Conservation (phyloP, 2,797 vertebrate genomes). For the Darevskia nairensis region DNA sequence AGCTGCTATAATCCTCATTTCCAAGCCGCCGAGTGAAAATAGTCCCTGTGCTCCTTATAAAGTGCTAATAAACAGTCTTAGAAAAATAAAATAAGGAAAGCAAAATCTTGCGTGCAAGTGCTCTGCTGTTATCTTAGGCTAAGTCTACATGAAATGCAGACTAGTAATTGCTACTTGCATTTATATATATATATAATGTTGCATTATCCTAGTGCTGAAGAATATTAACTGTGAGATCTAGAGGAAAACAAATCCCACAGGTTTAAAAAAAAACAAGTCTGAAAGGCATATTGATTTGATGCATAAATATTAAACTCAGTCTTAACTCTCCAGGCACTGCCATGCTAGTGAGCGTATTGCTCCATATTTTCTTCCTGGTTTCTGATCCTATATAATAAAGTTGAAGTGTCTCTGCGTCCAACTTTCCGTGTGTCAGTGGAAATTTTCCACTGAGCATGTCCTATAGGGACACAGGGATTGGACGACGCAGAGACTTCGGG, state of each 20-base stretch:
- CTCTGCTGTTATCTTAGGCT: constrained; percentile 61
- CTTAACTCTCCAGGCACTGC: not conserved
- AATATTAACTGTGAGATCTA: constrained; percentile 29
- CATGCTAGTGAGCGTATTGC: not conserved
- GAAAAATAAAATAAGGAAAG: constrained; percentile 31
- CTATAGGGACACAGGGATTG: too few species aligned
- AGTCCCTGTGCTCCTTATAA: constrained; percentile 64
- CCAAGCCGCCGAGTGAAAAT: constrained; percentile 71
- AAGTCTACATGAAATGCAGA: constrained; percentile 40
- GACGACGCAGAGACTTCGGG: too few species aligned
- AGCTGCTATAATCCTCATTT: constrained; percentile 81
- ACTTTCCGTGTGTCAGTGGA: too few species aligned
- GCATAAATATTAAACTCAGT: constrained; percentile 4
- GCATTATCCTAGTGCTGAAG: constrained; percentile 29
- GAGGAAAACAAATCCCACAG: constrained; percentile 18
- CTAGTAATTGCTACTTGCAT: constrained; percentile 58
- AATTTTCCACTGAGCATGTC: too few species aligned
- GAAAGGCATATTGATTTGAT: constrained; percentile 18
- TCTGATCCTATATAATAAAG: too few species aligned
- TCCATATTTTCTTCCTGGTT: not conserved
- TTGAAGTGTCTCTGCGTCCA: too few species aligned
- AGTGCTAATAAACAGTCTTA: constrained; percentile 74
- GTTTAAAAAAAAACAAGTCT: constrained; percentile 25
- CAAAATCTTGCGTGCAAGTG: constrained; percentile 51
- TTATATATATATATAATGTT: constrained; percentile 48